These are phyloP conservation scores for Phaethon lepturus DNA, from an alignment of 2,113 vertebrate genomes.

Conservation along the genomic window DNA sequence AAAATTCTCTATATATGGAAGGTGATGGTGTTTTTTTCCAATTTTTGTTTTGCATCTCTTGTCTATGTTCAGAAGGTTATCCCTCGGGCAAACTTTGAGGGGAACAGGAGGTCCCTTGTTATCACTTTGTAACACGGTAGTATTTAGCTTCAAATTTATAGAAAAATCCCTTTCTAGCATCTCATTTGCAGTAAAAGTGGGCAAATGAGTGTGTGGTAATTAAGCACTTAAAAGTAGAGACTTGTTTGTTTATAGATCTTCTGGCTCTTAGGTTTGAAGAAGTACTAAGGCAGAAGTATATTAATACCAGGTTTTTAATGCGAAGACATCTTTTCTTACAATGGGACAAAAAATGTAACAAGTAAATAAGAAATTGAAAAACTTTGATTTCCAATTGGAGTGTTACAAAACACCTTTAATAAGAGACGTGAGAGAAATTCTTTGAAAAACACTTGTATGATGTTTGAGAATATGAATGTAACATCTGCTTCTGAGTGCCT, in stretches of 20 bases:
- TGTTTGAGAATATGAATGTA: not conserved
- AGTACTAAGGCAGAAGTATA: not conserved
- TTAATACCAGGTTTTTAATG: not conserved
- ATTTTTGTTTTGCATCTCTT: not conserved
- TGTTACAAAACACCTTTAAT: not conserved
- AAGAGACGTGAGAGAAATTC: not conserved
- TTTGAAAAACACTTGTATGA: not conserved
- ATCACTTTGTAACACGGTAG: not conserved
- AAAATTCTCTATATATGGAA: not conserved
- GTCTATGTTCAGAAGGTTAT: not conserved
- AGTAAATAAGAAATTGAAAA: not conserved
- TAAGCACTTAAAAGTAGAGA: not conserved
- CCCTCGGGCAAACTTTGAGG: not conserved
- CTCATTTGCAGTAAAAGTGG: not conserved
- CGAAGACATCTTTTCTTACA: not conserved
- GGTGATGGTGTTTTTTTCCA: not conserved
- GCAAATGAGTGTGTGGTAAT: not conserved
- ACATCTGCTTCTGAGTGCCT: not conserved
- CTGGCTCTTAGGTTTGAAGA: not conserved
- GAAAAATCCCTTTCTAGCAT: not conserved
- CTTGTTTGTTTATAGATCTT: not conserved
- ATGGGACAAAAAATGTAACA: not conserved
- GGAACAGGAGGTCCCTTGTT: not conserved
- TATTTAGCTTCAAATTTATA: not conserved
- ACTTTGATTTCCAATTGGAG: not conserved